Evolutionary conservation across 2,113 vertebrate genomes (phyloP).

Genomic region (Deroptyus accipitrinus): DNA sequence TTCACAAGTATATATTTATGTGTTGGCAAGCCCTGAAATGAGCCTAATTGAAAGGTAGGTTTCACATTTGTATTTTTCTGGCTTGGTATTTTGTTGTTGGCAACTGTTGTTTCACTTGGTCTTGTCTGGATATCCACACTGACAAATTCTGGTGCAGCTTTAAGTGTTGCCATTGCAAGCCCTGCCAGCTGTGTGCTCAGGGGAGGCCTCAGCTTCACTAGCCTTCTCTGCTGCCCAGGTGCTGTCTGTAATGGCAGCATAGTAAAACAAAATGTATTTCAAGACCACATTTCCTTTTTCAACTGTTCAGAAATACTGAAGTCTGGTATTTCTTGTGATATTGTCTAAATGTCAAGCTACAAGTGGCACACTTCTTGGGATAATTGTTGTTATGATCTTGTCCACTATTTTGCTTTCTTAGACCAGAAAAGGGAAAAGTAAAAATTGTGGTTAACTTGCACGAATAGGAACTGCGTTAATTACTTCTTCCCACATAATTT

Average conservation of each 20-base stretch:
- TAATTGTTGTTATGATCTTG: neutral
- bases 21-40: neutral
- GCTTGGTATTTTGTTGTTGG: neutral
- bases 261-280: no score
- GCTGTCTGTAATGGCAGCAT: neutral
- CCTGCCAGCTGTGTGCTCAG: rapidly evolving
- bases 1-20: neutral
- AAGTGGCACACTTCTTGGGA: neutral
- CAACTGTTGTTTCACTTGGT: neutral
- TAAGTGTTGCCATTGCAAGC: neutral
- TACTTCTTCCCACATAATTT: constrained; percentile 10
- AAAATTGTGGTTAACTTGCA: neutral
- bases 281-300: no score
- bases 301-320: neutral
- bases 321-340: neutral
- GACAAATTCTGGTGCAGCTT: neutral
- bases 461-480: neutral
- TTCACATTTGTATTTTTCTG: neutral
- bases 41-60: neutral
- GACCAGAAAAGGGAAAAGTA: neutral
- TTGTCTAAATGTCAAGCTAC: neutral
- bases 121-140: neutral
- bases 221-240: neutral
- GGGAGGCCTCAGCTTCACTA: rapidly evolving
- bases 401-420: neutral